Conservation (phyloP, 35 echinoderm and acorn worm species). For the Ophioderma brevispina region DNA sequence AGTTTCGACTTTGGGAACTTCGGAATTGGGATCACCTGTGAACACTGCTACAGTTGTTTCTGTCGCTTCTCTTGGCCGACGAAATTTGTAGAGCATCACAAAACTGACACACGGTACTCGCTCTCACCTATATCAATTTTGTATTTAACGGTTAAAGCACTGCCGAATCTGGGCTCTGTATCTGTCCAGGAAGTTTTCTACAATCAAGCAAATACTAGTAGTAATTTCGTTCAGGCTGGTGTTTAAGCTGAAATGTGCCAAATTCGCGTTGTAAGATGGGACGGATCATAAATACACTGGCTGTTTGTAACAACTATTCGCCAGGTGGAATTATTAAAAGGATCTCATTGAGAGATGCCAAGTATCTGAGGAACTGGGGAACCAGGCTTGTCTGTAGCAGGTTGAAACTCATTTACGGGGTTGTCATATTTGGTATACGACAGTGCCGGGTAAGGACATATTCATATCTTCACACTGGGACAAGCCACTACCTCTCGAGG, state of each 20-base stretch:
- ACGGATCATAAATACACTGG: neutral
- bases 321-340: neutral
- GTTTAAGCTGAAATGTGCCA: neutral
- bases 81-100: conserved; percentile 25
- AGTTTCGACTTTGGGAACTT: neutral
- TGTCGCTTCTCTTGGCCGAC: conserved; percentile 18
- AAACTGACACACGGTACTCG: conserved; percentile 12
- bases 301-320: conserved; percentile 18
- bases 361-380: conserved; percentile 10
- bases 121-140: conserved; percentile 39
- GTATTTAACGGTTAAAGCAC: neutral
- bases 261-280: neutral
- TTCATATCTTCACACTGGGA: conserved; percentile 18
- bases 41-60: conserved; percentile 20
- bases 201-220: neutral
- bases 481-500: neutral
- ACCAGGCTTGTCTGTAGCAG: neutral
- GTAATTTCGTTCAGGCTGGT: neutral
- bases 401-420: neutral
- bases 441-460: neutral
- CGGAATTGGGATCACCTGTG: neutral
- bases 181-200: conserved; percentile 16
- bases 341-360: conserved; percentile 50
- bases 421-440: conserved; percentile 34
- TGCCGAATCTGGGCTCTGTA: neutral